Evolutionary conservation across 2,888 invertebrate species (phyloP), one percentile per base, ranked within the genome.

Genomic region (Schrankia costaestrigalis): DNA sequence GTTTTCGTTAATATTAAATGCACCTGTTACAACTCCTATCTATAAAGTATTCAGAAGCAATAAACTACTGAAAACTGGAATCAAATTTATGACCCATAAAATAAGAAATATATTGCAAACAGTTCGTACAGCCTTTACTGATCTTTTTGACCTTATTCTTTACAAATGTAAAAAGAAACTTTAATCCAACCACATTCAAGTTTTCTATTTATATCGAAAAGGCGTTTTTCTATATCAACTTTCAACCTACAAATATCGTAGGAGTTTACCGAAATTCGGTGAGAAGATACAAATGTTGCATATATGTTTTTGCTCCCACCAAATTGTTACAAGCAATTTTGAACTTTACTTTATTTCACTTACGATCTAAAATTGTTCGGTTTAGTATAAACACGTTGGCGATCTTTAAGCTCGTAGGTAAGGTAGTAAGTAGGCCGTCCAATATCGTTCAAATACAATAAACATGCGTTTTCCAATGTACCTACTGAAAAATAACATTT

Each of bases 401-500:
- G 24, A 36, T 31, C 25, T 15, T 26, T 27, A 26, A 39, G 24
- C 31, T 31, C 26, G 26, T 34, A 36, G 15, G 23, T 12, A 32
- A 40, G 37, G 37, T 41, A 43, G 35, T 36, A 31, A 35, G 35
- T 36, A 31, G 35, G 32, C 32, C 30, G 30, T 46, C 34, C 58
- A 47, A 59, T 56, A 54, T 43, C 46, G 51, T 54, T 56, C 41
- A 47, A 56, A 64, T 64, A 63, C 58, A 62, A 64, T 59, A 56
- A 54, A 61, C 47, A 56, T 56, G 44, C 50, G 47, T 41, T 41
- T 50, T 52, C 32, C 34, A 45, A 49, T 41, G 52, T 43, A 31
- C 43, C 8, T n/a, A n/a, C n/a, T n/a, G n/a, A n/a, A n/a, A n/a
- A n/a, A n/a, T n/a, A n/a, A n/a, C n/a, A n/a, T n/a, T n/a, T n/a